phyloP scores from a whole-genome alignment of 37 sponge, comb jelly and placozoan species.

The Aphrocallistes beatrix region DNA sequence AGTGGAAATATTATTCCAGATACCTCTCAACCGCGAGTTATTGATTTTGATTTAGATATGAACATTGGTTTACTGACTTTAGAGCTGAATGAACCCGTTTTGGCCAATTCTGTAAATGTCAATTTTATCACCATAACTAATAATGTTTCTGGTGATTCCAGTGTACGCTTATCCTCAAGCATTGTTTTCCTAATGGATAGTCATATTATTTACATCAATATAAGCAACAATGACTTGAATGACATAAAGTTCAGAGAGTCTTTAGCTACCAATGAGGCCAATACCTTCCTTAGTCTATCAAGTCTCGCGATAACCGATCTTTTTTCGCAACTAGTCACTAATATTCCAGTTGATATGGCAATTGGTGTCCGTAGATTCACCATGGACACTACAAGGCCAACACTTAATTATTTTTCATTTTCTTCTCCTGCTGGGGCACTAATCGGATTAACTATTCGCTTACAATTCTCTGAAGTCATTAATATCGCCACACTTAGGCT shows the following conservation, averaged over 20 bases:
- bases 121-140: slow-evolving; percentile 37
- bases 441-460: slow-evolving; percentile 29
- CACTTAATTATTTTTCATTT: slow-evolving; percentile 39
- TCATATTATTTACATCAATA: slow-evolving; percentile 21
- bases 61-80: slow-evolving; percentile 58
- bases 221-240: slow-evolving; percentile 38
- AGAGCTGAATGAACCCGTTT: slow-evolving; percentile 64
- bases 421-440: slow-evolving; percentile 48
- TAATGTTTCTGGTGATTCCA: slow-evolving; percentile 38
- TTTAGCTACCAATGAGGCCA: slow-evolving; percentile 35
- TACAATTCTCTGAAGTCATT: slow-evolving; percentile 70
- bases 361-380: slow-evolving; percentile 16
- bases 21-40: slow-evolving; percentile 27
- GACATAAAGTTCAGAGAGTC: slow-evolving; percentile 40
- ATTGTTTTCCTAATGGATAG: slow-evolving; percentile 24
- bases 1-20: slow-evolving; percentile 36
- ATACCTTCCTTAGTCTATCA: slow-evolving; percentile 37
- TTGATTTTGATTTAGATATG: slow-evolving; percentile 66
- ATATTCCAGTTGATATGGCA: background rate
- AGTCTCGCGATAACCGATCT: slow-evolving; percentile 40
- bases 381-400: slow-evolving; percentile 27
- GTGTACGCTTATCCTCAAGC: slow-evolving; percentile 23
- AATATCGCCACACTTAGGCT: slow-evolving; percentile 34
- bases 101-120: slow-evolving; percentile 31
- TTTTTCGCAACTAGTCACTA: slow-evolving; percentile 20